Percentiles rank a stretch among this genome's conserved stretches.
Conservation (phyloP, 2,113 vertebrate genomes). For the Rhinichthys klamathensis region DNA sequence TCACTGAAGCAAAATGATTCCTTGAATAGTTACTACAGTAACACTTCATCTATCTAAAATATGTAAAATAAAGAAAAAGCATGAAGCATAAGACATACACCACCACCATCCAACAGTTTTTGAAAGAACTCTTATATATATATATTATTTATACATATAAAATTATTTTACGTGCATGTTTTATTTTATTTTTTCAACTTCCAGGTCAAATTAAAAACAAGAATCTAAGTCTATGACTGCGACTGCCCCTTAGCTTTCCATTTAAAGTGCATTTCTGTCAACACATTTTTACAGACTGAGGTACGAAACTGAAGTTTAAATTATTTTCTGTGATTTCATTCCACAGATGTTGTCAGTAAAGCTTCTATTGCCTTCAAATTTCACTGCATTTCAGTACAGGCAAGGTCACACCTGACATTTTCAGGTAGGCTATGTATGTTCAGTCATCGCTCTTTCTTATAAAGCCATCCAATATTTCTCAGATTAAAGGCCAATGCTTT, state of each 20-base stretch:
- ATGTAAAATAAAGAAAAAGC: not conserved
- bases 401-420: constrained; percentile 48
- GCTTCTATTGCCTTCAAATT: not conserved
- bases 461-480: constrained; percentile 57
- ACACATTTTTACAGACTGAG: not conserved
- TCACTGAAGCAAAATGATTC: not conserved
- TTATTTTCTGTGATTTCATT: not conserved
- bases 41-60: not conserved
- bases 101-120: no score
- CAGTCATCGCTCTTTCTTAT: constrained; percentile 45
- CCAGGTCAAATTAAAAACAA: not conserved
- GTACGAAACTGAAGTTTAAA: not conserved
- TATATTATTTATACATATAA: no score
- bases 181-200: not conserved
- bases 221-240: no score
- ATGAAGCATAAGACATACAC: no score
- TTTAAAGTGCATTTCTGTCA: not conserved
- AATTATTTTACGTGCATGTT: not conserved
- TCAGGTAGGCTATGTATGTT: constrained; percentile 11
- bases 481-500: constrained; percentile 53
- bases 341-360: not conserved
- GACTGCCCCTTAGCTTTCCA: not conserved
- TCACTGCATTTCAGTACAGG: not conserved
- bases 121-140: no score
- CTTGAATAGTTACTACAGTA: not conserved